Base-by-base conservation (phyloP, 2,797 vertebrate species). In the Lithobates pipiens region DNA sequence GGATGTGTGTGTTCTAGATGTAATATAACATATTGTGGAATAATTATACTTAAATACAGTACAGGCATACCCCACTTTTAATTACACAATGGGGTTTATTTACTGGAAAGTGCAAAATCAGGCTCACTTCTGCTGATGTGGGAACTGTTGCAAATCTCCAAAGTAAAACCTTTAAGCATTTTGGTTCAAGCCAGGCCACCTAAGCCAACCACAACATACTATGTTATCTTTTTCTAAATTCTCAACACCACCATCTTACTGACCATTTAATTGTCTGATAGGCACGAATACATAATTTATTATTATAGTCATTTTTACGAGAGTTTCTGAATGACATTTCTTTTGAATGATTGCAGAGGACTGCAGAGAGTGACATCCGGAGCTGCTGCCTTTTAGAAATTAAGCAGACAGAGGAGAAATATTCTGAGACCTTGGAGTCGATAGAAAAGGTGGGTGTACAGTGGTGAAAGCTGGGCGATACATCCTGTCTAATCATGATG, bases 371-470 rank as follows among this genome's bases (percentile, higher is more conserved):
- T 80, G 98, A 99, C 87, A 95, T 99, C 90, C 96, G 97, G 88
- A 96, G 95, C 91, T 99, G 97, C 92, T 99, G 98, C 90, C 94
- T 99, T 44, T 91, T 95, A 85, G 98, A 99, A 94, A 99, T 99
- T 92, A 98, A 93, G 88, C 98, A 99, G 93, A 99, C 98, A 0
- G 98, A 99, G 90, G 98, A 99, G 95, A 99, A 99, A 90, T 99
- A 99, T 89, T 96, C 97, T 0, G 98, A 99, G 92, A 99, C 98
- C 0, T 91, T 99, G 92, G 98, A 99, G 89, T 99, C 98, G 0
- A 99, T 99, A 85, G 97, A 99, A 91, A 98, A 97, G 93, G 98
- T 98, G 92, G 89, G 93, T 82, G 18, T 18, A 13, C 32, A 23
- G 15, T 21, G 34, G 34, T 71, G 5, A 70, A 16, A 32, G 1